Conservation (phyloP, 2,888 invertebrate genomes). For the Apamea epomidion region DNA sequence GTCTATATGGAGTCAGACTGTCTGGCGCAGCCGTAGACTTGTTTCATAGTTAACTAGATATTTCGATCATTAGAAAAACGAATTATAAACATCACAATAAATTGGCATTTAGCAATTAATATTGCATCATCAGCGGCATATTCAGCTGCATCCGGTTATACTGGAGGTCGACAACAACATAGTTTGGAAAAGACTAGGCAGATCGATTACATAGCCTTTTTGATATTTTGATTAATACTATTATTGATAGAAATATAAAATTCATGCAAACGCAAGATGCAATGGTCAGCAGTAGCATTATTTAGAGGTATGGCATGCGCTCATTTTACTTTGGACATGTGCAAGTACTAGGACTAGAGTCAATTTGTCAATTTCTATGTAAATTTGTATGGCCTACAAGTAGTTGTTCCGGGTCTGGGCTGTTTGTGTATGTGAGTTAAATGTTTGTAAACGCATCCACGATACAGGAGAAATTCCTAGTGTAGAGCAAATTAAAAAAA, state of each 20-base stretch:
- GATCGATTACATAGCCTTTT: neutral
- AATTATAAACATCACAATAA: neutral
- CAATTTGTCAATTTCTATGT: too few species aligned
- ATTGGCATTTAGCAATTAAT: neutral
- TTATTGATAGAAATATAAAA: neutral
- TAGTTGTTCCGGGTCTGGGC: too few species aligned
- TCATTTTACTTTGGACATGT: neutral
- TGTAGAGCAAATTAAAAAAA: too few species aligned
- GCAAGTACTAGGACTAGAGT: neutral
- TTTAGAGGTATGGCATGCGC: neutral
- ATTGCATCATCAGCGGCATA: neutral
- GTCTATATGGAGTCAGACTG: neutral
- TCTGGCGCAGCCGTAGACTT: neutral
- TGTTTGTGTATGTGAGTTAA: too few species aligned
- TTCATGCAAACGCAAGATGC: neutral
- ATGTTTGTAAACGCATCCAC: too few species aligned
- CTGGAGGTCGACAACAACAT: neutral
- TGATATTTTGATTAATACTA: neutral
- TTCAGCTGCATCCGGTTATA: neutral
- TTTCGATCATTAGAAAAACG: slow-evolving; percentile 12
- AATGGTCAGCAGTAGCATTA: neutral
- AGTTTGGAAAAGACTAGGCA: neutral
- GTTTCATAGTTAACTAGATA: neutral
- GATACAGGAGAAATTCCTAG: too few species aligned
- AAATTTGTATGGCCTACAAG: too few species aligned